These are phyloP conservation scores for Olivierus martensii DNA, from an alignment of 1,140 invertebrate species.

Conservation along the genomic window DNA sequence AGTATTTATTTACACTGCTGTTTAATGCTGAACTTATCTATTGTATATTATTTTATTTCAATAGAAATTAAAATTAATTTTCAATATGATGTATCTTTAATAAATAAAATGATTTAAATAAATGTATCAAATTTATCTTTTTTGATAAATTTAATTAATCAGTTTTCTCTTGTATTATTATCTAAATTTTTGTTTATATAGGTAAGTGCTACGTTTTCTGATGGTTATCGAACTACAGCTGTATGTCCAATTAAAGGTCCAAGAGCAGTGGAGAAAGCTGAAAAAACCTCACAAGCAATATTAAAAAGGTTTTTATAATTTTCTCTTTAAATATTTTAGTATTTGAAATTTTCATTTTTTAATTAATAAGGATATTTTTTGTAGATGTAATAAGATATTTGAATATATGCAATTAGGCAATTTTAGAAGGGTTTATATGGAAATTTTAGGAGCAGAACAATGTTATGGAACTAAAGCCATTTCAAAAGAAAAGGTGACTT, in stretches of 20 bases:
- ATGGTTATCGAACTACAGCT: slow-evolving; percentile 34
- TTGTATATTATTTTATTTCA: too few species aligned
- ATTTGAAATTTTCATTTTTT: not conserved
- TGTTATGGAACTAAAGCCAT: slow-evolving; percentile 27
- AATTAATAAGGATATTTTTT: not conserved
- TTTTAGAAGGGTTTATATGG: slow-evolving; percentile 32
- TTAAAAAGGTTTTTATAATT: slow-evolving; percentile 25
- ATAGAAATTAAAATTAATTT: too few species aligned
- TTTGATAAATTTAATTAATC: too few species aligned
- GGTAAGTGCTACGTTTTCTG: slow-evolving; percentile 34
- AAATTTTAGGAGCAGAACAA: slow-evolving; percentile 36
- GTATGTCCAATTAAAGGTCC: slow-evolving; percentile 36
- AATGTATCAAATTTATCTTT: too few species aligned
- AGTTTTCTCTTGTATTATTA: too few species aligned
- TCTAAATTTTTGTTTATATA: too few species aligned
- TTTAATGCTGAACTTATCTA: too few species aligned
- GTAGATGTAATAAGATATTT: slow-evolving; percentile 28
- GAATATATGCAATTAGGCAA: slow-evolving; percentile 30
- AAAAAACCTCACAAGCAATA: slow-evolving; percentile 35
- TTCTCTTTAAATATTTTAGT: not conserved
- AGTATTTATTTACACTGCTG: too few species aligned
- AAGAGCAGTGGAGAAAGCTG: slow-evolving; percentile 32
- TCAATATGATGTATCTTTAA: too few species aligned
- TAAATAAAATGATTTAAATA: too few species aligned
- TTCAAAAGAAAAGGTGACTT: too few species aligned